Evolutionary conservation across 2,113 vertebrate genomes (phyloP), one percentile per base, ranked within the genome.

Genomic region (Anguilla rostrata): DNA sequence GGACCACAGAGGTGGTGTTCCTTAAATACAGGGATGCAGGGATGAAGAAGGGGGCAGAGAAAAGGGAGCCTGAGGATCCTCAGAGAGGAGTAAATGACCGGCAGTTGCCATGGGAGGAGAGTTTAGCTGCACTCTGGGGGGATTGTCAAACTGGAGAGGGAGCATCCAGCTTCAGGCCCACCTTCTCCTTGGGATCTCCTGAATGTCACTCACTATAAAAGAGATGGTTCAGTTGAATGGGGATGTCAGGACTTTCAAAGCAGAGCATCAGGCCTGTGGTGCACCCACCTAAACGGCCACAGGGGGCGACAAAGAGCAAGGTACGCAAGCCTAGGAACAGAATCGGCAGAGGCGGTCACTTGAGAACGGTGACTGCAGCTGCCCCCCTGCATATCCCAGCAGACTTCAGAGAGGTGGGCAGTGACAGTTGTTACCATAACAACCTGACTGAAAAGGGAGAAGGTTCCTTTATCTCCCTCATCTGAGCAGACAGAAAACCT

Each of bases 11-110:
- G 94, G 95, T 90, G 84, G 90, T 92, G 92, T 94, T 95, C 94
- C 95, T 95, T 95, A 95, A 94, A 94, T 89, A 93, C 90, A 92
- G 92, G 34, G 90, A 92, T 92, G 92, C 93, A 95, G 95, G 95
- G 95, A 96, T 95, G 95, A 93, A 93, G 92, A 94, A 95, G 94
- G 90, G 86, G 92, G 89, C 89, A 91, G 89, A 90, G 88, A 94
- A 92, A 39, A 87, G 89, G 92, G 94, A 89, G 89, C 91, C 91
- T 92, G 90, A 89, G n/a, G 41, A 22, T 39, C 46, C 5, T 26
- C 0, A 29, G 9, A 56, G 43, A 26, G 46, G 71, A 56, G 63
- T 34, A 46, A 79, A 46, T 78, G 81, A 79, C n/a, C 43, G 86
- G 82, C 82, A 79, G 60, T 41, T 43, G 86, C 11, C 49, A 53